These are phyloP conservation scores for human (Homo sapiens) DNA, from an alignment of 2,113 vertebrate genomes.

Conservation along the genomic window GRCh38 chr14:85922501-85923000, in stretches of 20 bases:
- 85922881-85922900: neutral
- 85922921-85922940: neutral
- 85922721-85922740: neutral
- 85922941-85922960: neutral
- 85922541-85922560: neutral
- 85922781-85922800: neutral
- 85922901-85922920: neutral
- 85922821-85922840: neutral
- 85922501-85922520: neutral
- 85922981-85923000: neutral
- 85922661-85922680: neutral
- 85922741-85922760: neutral
- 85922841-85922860: neutral
- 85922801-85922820: neutral
- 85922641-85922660: neutral
- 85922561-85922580: neutral
- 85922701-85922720: neutral
- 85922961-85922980: neutral
- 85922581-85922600: neutral
- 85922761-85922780: neutral
- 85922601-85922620: neutral
- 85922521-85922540: neutral
- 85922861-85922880: neutral
- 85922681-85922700: neutral
- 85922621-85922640: constrained; percentile 7